phyloP scores from a whole-genome alignment of 2,113 vertebrate genomes.

The Lutjanus erythropterus region DNA sequence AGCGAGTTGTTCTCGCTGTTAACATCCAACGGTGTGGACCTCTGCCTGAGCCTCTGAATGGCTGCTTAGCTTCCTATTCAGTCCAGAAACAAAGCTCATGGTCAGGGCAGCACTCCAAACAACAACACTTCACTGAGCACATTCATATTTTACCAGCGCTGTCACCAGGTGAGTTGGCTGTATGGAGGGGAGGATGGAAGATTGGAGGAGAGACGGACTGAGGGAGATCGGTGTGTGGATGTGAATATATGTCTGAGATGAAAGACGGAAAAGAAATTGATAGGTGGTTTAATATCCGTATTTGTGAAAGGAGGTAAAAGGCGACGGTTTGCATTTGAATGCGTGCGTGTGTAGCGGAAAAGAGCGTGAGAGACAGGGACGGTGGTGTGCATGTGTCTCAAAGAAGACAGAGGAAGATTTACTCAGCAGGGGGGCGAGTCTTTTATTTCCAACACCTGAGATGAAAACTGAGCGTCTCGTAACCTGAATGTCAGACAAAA shows the following conservation, averaged over 20 bases:
- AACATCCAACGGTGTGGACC: conserved; percentile 29
- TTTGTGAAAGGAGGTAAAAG: conserved; percentile 53
- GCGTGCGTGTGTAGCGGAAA: conserved; percentile 14
- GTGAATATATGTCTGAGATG: conserved; percentile 64
- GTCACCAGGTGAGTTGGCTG: conserved; percentile 63
- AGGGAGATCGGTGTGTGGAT: conserved; percentile 11
- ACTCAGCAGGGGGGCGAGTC: conserved; percentile 52
- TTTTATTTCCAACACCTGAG: conserved; percentile 52
- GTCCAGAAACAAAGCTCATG: conserved; percentile 67
- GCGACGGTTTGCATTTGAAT: conserved; percentile 59
- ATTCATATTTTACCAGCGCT: conserved; percentile 74
- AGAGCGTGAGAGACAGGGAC: conserved; percentile 4
- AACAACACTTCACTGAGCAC: conserved; percentile 64
- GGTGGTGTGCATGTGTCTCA: neutral
- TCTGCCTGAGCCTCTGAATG: conserved; percentile 45
- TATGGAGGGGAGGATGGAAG: conserved; percentile 14
- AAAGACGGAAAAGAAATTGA: conserved; percentile 58
- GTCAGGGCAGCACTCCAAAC: conserved; percentile 71
- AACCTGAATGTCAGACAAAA: conserved; percentile 66
- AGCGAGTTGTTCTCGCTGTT: conserved; percentile 9
- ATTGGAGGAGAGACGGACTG: conserved; percentile 21
- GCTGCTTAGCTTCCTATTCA: conserved; percentile 44
- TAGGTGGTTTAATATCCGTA: conserved; percentile 77
- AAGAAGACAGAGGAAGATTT: conserved; percentile 46
- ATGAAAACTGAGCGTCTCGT: conserved; percentile 39